Percentiles rank a stretch among this genome's conserved stretches.
Evolutionary conservation across 2,888 invertebrate genomes (phyloP).

Genomic region (Galerucella pusilla): DNA sequence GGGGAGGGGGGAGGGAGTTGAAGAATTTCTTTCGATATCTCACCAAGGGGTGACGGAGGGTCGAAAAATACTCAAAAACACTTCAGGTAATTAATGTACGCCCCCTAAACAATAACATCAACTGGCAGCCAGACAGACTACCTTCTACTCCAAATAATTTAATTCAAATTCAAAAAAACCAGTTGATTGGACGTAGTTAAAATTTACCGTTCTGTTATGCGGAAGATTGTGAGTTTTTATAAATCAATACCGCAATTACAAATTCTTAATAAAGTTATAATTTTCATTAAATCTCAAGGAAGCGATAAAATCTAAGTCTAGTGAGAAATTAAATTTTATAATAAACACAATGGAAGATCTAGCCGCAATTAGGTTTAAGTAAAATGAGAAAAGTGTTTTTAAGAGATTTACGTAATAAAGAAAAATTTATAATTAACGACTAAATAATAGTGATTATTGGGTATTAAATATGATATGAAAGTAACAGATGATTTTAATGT

Average conservation of each 20-base stretch:
- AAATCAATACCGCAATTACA: neutral
- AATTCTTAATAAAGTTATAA: conserved; percentile 1
- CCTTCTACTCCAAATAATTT: no score
- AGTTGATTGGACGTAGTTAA: no score
- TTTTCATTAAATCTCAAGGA: conserved; percentile 21
- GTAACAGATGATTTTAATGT: conserved; percentile 23
- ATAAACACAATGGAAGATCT: conserved; percentile 36
- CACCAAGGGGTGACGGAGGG: no score
- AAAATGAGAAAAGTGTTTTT: conserved; percentile 48
- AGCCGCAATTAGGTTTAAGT: conserved; percentile 36
- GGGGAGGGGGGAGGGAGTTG: no score
- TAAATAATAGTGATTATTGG: conserved; percentile 46
- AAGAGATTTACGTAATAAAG: conserved; percentile 31
- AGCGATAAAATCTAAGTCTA: conserved; percentile 22
- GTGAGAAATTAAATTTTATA: conserved; percentile 40
- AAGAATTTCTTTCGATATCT: no score
- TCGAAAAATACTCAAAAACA: no score
- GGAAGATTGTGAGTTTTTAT: no score
- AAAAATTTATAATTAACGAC: conserved; percentile 44
- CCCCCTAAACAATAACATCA: no score
- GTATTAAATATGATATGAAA: conserved; percentile 37
- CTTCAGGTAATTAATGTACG: no score
- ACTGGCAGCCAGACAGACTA: no score
- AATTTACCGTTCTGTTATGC: no score
- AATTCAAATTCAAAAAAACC: no score